Base-by-base conservation (phyloP, 2,113 vertebrate species). In the Gavialis gangeticus region DNA sequence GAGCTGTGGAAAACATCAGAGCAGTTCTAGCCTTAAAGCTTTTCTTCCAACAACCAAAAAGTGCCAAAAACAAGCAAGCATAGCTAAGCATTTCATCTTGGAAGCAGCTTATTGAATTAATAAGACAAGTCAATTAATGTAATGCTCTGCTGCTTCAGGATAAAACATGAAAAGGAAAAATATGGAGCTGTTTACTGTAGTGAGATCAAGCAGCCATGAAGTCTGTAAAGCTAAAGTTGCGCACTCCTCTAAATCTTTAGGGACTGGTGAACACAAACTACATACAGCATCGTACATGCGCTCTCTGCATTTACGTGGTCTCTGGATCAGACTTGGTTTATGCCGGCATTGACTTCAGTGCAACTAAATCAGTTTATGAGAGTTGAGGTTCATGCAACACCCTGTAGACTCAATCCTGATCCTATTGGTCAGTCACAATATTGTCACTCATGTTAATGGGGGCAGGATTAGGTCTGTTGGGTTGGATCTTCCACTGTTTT, bases 41-140 rank as follows among this genome's bases (percentile, higher is more conserved):
- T 97, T 97, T 97, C 95, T 96, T 88, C 94, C 96, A 97, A 95
- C 92, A 97, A 97, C 93, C 88, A 95, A 97, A 97, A 97, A 96
- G 93, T 96, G 94, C 93, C 91, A 97, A 83, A 96, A 97, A 97
- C 88, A 97, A 97, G 97, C 85, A 97, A 97, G 97, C 97, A 95
- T 92, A 98, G 97, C 96, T 97, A 97, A 98, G 96, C 95, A 96
- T 97, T 98, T 97, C 97, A 97, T 98, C 97, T 97, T 97, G 88
- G 95, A 97, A 97, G 97, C 94, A 96, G 97, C 97, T 98, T 98
- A 98, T 97, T 98, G 98, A 98, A 98, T 98, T 98, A 98, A 98
- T 98, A 98, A 98, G 98, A 98, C 97, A 98, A 98, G 97, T 98
- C 98, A 98, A 98, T 98, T 98, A 98, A 98, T 98, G 97, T 97